Base-by-base conservation (phyloP, 2,888 invertebrate species). In the Pomacea canaliculata region DNA sequence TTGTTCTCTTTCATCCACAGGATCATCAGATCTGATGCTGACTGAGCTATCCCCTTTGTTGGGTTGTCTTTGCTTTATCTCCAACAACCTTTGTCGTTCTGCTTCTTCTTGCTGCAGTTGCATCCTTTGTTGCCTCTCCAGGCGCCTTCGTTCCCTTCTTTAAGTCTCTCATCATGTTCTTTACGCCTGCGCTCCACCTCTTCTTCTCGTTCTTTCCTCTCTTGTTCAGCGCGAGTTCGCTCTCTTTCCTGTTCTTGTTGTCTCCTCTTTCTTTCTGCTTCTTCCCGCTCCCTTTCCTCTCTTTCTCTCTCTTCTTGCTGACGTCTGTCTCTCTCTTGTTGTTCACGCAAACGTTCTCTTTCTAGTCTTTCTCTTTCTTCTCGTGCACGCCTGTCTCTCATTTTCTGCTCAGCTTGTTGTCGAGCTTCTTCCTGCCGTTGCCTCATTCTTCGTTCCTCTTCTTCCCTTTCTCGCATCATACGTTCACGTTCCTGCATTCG, bases 401-500 rank as follows among this genome's bases (percentile, higher is more conserved):
- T 70, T 37, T 65, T 46, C 10, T 37, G 23, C 16, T 48, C 60
- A 37, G 27, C 49, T 2, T 46, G 59, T 16, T 56, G 18, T 48
- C 71, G 51, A 3, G 71, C 60, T 46, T 48, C 69, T 10, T 76
- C 74, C 46, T 59, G 23, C 46, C 67, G 27, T 27, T 70, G 56
- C 19, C 48, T 59, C n/a, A 68, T 65, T 23, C 27, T 13, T 9
- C 66, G 49, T 65, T 76, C 77, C 13, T 77, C 65, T 51, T 77
- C 68, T 51, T 79, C 71, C 56, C 75, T 72, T 49, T 74, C 56
- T 62, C 63, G 23, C 69, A 69, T 60, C 69, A 37, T 23, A 7
- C 72, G 76, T 23, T 76, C 73, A 48, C 78, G 76, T 37, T 78
- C 78, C 27, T 78, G 51, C 37, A 76, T 37, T 37, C 69, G 71